Percentiles rank a stretch among this genome's conserved stretches.
Evolutionary conservation across 2,797 vertebrate genomes (phyloP).

Genomic region (Mycteria americana): DNA sequence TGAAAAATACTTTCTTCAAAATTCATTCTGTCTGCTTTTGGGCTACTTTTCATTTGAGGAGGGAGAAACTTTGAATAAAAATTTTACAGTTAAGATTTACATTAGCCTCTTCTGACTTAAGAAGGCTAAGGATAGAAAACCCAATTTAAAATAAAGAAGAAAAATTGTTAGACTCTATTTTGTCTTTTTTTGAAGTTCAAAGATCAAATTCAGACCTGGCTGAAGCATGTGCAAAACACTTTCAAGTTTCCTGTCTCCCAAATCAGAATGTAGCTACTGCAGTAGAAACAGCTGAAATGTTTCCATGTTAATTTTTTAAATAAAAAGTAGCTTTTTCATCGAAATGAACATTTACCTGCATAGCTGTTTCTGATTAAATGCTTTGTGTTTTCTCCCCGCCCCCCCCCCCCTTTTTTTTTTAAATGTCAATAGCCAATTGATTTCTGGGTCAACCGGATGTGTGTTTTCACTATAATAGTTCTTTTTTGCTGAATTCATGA

Average conservation of each 20-base stretch:
- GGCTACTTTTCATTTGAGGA: not conserved
- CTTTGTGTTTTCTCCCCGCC: not conserved
- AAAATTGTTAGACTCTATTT: not conserved
- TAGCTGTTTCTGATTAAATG: not conserved
- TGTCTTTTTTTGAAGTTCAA: not conserved
- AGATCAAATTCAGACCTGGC: not conserved
- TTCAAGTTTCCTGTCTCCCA: not conserved
- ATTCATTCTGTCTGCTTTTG: not conserved
- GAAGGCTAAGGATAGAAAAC: not conserved
- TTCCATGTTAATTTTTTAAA: not conserved
- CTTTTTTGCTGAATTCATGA: not conserved
- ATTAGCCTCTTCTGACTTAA: not conserved
- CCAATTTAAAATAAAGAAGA: not conserved
- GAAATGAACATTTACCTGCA: not conserved
- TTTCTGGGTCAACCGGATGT: not conserved
- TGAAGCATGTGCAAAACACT: not conserved
- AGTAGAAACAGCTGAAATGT: not conserved
- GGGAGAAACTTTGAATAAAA: not conserved
- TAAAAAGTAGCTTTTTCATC: not conserved
- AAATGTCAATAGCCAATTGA: not conserved
- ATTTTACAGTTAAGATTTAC: not conserved
- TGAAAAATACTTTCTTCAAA: not conserved
- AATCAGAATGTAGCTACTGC: not conserved
- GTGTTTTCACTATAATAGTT: not conserved
- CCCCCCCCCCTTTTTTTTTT: not conserved